Percentiles rank a stretch among this genome's conserved stretches.
phyloP scores from a whole-genome alignment of 2,113 vertebrate genomes.

The Coptodon rendalli region DNA sequence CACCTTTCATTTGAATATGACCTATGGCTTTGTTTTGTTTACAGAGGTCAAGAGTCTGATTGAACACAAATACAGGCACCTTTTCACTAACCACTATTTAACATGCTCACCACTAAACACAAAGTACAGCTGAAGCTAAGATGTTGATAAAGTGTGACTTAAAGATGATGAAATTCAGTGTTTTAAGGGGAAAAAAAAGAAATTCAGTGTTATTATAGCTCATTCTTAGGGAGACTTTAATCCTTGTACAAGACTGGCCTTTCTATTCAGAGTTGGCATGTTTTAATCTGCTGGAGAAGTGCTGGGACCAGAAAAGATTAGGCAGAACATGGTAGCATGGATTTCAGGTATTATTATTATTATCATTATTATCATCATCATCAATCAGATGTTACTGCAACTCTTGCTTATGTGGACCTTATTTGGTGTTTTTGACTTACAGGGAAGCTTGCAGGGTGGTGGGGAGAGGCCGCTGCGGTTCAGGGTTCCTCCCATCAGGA shows the following conservation, averaged over 20 bases:
- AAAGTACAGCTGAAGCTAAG: neutral
- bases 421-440: conserved; percentile 68
- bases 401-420: neutral
- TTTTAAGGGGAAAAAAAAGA: accelerated
- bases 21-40: neutral
- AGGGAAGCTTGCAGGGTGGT: conserved; percentile 96
- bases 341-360: neutral
- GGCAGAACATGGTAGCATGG: neutral
- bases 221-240: neutral
- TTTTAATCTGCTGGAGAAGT: neutral
- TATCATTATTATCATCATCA: neutral
- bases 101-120: neutral
- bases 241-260: neutral
- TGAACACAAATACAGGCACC: neutral
- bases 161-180: neutral
- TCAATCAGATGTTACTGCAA: neutral
- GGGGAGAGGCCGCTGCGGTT: conserved; percentile 96
- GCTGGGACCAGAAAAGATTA: neutral
- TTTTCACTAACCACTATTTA: neutral
- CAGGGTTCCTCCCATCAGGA: conserved; percentile 95
- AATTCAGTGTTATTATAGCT: neutral
- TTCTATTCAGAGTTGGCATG: neutral
- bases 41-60: neutral
- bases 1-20: neutral
- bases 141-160: neutral